Evolutionary conservation across 2,797 vertebrate genomes (phyloP), one percentile per base, ranked within the genome.

Genomic region (Sebastes ruberrimus): DNA sequence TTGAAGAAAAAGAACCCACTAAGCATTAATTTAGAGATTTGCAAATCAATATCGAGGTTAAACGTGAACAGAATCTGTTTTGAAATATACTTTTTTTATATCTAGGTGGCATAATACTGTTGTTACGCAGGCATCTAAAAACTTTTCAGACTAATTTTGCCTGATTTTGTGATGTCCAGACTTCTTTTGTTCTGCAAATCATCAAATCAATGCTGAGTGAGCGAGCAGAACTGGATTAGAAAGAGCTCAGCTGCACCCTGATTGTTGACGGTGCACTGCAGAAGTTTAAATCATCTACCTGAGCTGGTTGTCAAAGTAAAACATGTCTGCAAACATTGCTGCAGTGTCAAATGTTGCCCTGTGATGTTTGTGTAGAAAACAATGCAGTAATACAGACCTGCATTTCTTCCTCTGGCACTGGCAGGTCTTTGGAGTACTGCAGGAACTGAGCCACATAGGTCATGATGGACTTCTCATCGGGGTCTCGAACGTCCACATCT

Each of bases 391-490:
- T 22, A 87, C 68, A 61, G 65, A 98, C 98, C 97, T 96, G 95
- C 84, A 91, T 67, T 23, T 94, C 94, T 2, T 95, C 95, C 69
- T 95, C 96, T 20, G 92, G 18, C 8, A 73, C 71, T 3, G 90
- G 88, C 22, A 88, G 65, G 25, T 96, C 96, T 90, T 94, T 97
- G 81, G 97, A 98, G 93, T 98, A 98, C 82, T 97, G 97, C 52
- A 99, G 95, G 93, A 99, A 99, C 92, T 99, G 98, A 11, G 98
- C 96, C 93, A 99, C 97, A 0, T 99, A 99, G 2, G 97, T 99
- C 97, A 99, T 99, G 89, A 99, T 97, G 38, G 98, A 99, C 94
- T 98, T 99, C 93, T 99, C 98, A 87, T 99, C 98, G 0, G 98
- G 98, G 86, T 97, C 96, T 28, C 93, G 88, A 20, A 97, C 94